Conservation (phyloP, 53 echinoderm and acorn worm species). For the Paelopatides confundens region DNA sequence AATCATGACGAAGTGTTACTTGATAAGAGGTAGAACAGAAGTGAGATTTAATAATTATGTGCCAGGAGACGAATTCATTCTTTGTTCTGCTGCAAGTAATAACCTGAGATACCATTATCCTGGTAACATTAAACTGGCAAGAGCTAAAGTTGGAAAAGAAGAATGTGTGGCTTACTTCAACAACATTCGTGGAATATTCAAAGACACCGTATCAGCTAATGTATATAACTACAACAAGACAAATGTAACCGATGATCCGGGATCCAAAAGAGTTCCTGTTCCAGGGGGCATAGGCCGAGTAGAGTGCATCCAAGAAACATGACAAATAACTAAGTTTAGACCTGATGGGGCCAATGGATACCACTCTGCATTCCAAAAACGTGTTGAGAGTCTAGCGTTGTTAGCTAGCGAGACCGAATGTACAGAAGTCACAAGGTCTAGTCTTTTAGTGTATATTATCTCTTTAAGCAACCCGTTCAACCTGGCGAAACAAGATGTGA, state of each 20-base stretch:
- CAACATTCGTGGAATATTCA: background rate
- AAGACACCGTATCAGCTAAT: background rate
- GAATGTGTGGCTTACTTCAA: background rate
- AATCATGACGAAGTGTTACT: background rate
- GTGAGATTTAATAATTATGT: background rate
- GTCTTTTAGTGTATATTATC: no score
- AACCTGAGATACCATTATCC: background rate
- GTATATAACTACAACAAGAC: constrained; percentile 28
- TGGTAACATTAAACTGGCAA: constrained; percentile 11
- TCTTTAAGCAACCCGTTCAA: no score
- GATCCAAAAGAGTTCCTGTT: background rate
- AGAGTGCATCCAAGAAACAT: no score
- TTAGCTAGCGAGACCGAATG: no score
- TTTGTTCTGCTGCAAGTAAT: background rate
- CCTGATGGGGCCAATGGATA: no score
- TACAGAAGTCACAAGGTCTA: no score
- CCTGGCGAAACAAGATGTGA: no score
- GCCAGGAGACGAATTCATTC: constrained; percentile 28
- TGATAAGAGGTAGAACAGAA: background rate
- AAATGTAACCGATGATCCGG: constrained; percentile 25
- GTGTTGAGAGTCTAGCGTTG: no score
- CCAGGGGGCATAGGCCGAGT: no score
- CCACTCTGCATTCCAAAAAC: no score
- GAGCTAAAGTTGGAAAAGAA: background rate
- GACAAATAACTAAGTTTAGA: no score